A percentile compares a stretch with the other conserved stretches of the same genome.
Conservation (phyloP, 92 coral and sea anemone species). For the Phymanthus crucifer region DNA sequence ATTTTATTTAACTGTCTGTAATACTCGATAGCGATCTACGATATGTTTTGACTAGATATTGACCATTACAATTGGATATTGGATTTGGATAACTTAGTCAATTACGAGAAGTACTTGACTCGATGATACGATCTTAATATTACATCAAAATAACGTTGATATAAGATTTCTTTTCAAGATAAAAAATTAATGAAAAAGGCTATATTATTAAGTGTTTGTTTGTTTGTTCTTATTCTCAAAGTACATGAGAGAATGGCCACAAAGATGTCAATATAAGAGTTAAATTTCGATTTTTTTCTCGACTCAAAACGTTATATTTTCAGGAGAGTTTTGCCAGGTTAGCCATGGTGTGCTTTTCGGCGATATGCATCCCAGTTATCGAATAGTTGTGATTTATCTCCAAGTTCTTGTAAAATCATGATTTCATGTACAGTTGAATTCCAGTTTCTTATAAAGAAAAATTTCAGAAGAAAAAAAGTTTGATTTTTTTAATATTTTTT, state of each 20-base stretch:
- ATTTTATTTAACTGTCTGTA: not conserved
- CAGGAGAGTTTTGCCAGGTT: not conserved
- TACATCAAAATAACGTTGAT: not conserved
- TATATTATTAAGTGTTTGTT: not conserved
- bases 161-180: not conserved
- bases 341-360: not conserved
- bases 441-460: no score
- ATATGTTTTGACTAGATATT: not conserved
- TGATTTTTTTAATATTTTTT: no score
- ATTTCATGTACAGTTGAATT: no score
- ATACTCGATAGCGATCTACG: not conserved
- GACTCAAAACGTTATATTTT: not conserved
- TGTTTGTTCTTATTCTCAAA: not conserved
- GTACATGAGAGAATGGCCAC: not conserved
- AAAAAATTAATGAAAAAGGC: constrained; percentile 5
- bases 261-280: not conserved
- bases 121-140: not conserved
- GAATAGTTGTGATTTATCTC: no score
- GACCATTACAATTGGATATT: not conserved
- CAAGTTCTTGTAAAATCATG: no score
- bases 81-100: not conserved
- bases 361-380: no score
- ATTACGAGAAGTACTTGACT: not conserved
- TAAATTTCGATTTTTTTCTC: not conserved
- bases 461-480: no score